phyloP scores from a whole-genome alignment of 1,140 invertebrate genomes.

The Scaptodrosophila lebanonensis region DNA sequence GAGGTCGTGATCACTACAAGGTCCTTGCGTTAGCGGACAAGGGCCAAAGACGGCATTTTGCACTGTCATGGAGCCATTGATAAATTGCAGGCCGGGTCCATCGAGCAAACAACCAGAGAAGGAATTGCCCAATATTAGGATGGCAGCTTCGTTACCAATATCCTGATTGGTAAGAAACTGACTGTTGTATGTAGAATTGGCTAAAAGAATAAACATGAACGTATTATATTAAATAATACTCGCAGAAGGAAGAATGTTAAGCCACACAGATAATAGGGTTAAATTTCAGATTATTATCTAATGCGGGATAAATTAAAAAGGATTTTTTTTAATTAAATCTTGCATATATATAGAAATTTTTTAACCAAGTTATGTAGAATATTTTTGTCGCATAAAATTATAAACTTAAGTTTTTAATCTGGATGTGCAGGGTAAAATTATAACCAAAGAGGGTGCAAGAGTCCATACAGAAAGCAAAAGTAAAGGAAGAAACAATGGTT shows the following conservation, averaged over 20 bases:
- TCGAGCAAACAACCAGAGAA: slow-evolving; percentile 90
- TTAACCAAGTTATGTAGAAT: too few relatives aligned
- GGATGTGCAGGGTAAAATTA: too few relatives aligned
- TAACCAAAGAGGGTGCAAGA: too few relatives aligned
- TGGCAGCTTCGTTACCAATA: slow-evolving; percentile 81
- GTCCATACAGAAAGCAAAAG: too few relatives aligned
- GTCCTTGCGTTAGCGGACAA: slow-evolving; percentile 84
- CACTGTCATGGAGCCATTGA: slow-evolving; percentile 80
- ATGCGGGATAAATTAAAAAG: too few relatives aligned
- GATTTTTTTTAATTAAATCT: too few relatives aligned
- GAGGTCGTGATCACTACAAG: slow-evolving; percentile 81
- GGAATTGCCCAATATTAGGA: slow-evolving; percentile 86
- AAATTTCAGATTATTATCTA: too few relatives aligned
- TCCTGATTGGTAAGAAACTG: slow-evolving; percentile 84
- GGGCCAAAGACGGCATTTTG: slow-evolving; percentile 85
- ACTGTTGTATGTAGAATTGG: slow-evolving; percentile 87
- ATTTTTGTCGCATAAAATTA: too few relatives aligned
- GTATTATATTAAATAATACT: not conserved
- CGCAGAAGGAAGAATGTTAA: not conserved
- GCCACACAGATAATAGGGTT: too few relatives aligned
- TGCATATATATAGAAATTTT: too few relatives aligned
- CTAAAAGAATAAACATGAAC: slow-evolving; percentile 46
- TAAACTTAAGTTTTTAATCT: too few relatives aligned
- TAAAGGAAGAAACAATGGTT: too few relatives aligned
- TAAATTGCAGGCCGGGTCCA: slow-evolving; percentile 89